Evolutionary conservation across 2,113 vertebrate genomes (phyloP).

Genomic region (Vidua chalybeata): DNA sequence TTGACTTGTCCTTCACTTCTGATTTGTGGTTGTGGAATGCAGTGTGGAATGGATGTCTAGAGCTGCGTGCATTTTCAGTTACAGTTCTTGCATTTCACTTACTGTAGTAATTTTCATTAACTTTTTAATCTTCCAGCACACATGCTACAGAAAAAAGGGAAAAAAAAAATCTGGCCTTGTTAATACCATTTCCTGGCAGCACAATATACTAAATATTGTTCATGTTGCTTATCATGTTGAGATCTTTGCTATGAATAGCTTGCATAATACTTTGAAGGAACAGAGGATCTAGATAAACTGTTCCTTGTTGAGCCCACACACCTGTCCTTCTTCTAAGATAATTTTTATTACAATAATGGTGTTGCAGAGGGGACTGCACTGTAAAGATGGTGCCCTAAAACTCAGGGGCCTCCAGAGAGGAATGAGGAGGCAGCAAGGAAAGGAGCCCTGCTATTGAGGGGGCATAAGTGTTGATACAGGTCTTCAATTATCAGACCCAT

Average conservation of each 20-base stretch:
- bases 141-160: neutral
- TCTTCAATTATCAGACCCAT: neutral
- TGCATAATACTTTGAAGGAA: neutral
- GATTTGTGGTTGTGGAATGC: neutral
- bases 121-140: neutral
- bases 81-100: neutral
- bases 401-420: neutral
- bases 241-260: neutral
- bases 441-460: neutral
- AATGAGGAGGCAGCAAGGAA: neutral
- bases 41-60: neutral
- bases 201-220: neutral
- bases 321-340: neutral
- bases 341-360: neutral
- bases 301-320: neutral
- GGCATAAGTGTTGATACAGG: neutral
- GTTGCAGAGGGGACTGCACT: neutral
- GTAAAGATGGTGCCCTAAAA: neutral
- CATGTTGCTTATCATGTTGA: neutral
- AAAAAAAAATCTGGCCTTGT: neutral
- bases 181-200: neutral
- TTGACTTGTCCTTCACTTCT: slow-evolving; percentile 1
- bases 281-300: neutral
- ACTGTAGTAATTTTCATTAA: neutral
- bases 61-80: neutral